These are phyloP conservation scores for Unio delphinus DNA, from an alignment of 2,888 invertebrate species.

Conservation along the genomic window DNA sequence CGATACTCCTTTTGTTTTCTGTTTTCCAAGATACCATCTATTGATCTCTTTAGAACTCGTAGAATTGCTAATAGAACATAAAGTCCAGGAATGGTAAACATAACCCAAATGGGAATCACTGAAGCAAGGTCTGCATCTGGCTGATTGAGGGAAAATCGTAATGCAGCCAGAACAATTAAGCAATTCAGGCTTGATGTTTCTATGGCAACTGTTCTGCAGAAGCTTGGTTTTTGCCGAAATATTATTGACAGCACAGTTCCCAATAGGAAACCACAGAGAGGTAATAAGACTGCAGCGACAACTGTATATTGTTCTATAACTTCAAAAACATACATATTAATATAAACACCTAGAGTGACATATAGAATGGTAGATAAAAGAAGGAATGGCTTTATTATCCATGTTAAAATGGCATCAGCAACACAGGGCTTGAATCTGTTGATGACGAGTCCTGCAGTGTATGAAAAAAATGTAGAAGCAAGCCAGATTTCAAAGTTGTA, in stretches of 20 bases:
- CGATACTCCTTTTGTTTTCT: conserved; percentile 50
- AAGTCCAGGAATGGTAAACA: conserved; percentile 65
- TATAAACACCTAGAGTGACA: conserved; percentile 70
- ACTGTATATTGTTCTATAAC: conserved; percentile 54
- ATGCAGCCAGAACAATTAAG: conserved; percentile 62
- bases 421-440: conserved; percentile 57
- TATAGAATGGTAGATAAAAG: conserved; percentile 67
- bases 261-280: conserved; percentile 55
- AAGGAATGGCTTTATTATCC: conserved; percentile 69
- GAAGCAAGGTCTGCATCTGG: conserved; percentile 66
- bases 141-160: conserved; percentile 64
- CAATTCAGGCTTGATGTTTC: conserved; percentile 68
- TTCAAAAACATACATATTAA: conserved; percentile 69
- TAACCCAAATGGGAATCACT: conserved; percentile 66
- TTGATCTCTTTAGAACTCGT: conserved; percentile 40
- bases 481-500: conserved; percentile 66
- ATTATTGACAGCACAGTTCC: conserved; percentile 55
- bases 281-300: conserved; percentile 56
- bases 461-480: conserved; percentile 60
- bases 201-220: conserved; percentile 62
- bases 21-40: conserved; percentile 50
- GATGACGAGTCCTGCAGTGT: conserved; percentile 62
- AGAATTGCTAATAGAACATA: conserved; percentile 57
- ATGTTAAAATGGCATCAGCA: conserved; percentile 66
- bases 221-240: conserved; percentile 55